Percentiles rank a stretch among this genome's conserved stretches.
These are phyloP conservation scores for Ochotona curzoniae DNA, from an alignment of 2,113 vertebrate genomes.

Conservation along the genomic window DNA sequence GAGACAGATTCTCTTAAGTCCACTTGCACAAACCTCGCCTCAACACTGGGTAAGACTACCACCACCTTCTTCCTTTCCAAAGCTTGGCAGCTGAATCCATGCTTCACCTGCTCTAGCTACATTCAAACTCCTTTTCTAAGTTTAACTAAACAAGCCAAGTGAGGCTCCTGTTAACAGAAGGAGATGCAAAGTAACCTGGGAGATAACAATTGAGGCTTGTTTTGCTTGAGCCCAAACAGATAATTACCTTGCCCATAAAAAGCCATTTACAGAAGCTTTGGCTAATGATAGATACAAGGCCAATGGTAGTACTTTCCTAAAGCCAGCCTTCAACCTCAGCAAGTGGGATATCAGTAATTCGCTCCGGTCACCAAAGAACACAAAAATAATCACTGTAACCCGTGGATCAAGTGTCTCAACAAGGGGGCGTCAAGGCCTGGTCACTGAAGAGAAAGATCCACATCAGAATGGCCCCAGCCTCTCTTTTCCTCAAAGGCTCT, in stretches of 20 bases:
- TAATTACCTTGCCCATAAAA: not conserved
- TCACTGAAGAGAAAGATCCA: not conserved
- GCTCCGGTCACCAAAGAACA: not conserved
- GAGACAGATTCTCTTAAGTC: not conserved
- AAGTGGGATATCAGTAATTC: not conserved
- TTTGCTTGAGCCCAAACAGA: not conserved
- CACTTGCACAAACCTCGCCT: not conserved
- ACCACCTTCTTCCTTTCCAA: not conserved
- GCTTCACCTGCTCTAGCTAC: not conserved
- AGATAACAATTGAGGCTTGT: not conserved
- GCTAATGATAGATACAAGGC: not conserved
- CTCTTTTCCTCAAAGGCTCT: not conserved
- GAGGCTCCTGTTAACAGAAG: not conserved
- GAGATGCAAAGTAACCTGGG: not conserved
- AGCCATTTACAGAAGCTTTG: not conserved
- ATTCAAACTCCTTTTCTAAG: conserved; percentile 33
- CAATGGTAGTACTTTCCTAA: not conserved
- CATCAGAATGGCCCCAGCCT: not conserved
- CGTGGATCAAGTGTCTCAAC: rapidly evolving
- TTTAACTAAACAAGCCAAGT: not conserved
- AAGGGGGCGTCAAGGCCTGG: not conserved
- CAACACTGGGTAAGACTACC: not conserved
- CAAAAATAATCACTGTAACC: not conserved
- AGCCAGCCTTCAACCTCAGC: not conserved
- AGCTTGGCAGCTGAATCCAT: not conserved